Percentiles rank a stretch among this genome's conserved stretches.
Evolutionary conservation across 2,797 vertebrate species (phyloP).

Genomic region (Anisognathus igniventris): DNA sequence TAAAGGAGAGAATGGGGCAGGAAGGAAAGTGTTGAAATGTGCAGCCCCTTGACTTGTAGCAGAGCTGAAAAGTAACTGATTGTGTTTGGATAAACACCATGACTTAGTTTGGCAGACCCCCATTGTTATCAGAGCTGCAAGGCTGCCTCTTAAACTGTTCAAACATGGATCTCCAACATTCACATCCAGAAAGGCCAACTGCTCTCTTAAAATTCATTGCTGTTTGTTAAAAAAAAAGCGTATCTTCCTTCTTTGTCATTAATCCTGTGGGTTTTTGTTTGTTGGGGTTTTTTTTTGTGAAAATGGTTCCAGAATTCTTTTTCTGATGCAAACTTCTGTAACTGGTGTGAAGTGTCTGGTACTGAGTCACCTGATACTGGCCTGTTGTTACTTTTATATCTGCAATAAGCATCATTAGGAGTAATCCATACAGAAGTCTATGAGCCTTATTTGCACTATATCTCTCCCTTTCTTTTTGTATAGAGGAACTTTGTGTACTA

Average conservation of each 20-base stretch:
- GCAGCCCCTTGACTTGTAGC: not conserved
- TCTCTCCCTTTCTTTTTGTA: not conserved
- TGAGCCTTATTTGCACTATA: not conserved
- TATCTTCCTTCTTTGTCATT: not conserved
- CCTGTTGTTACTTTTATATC: not conserved
- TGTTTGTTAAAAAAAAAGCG: not conserved
- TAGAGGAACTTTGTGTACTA: not conserved
- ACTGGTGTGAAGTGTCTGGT: not conserved
- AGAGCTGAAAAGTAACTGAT: not conserved
- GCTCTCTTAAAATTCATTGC: conserved; percentile 8
- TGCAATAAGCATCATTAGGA: not conserved
- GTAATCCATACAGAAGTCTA: not conserved
- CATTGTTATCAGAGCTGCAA: conserved; percentile 11
- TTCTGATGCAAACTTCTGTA: not conserved
- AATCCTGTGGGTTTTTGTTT: not conserved
- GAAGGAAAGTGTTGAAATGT: not conserved
- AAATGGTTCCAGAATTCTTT: not conserved
- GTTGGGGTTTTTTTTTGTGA: not conserved
- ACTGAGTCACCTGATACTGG: not conserved
- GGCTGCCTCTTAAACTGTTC: conserved; percentile 14
- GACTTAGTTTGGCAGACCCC: conserved; percentile 1
- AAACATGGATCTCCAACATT: not conserved
- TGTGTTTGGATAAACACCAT: conserved; percentile 48
- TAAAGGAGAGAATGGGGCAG: not conserved
- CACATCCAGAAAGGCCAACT: conserved; percentile 21